These are phyloP conservation scores for Mya arenaria DNA, from an alignment of 1,140 invertebrate species.

Conservation along the genomic window DNA sequence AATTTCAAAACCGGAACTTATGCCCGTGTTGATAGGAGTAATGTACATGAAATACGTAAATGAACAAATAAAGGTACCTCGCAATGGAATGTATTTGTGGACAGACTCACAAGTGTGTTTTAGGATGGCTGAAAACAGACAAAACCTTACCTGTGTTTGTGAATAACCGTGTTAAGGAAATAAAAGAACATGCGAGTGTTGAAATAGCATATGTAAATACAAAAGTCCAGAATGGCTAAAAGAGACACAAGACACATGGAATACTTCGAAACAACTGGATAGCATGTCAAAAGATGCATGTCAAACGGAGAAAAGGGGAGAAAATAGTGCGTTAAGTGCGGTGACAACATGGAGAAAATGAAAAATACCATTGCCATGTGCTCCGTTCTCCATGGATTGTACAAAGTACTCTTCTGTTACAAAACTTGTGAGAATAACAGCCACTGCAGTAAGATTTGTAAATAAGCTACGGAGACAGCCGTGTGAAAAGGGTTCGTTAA, in stretches of 20 bases:
- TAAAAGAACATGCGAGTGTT: not conserved
- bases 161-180: constrained; percentile 33
- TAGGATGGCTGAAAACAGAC: not conserved
- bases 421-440: constrained; percentile 18
- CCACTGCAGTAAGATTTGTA: not conserved
- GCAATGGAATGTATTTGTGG: not conserved
- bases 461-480: not conserved
- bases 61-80: not conserved
- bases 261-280: no score
- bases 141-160: constrained; percentile 5
- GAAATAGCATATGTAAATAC: not conserved
- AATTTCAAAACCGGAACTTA: not conserved
- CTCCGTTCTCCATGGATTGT: constrained; percentile 3
- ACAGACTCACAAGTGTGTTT: constrained; percentile 1
- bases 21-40: not conserved
- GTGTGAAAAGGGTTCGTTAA: not conserved
- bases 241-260: not conserved
- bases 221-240: not conserved
- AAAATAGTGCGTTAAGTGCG: not conserved
- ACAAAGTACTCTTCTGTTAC: constrained; percentile 31
- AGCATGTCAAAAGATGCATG: not conserved
- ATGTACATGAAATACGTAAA: constrained; percentile 8
- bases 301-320: not conserved
- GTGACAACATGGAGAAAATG: not conserved
- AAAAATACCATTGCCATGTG: not conserved